Base-by-base conservation (phyloP, 2,113 vertebrate genomes). In the Antechinus stuartii region DNA sequence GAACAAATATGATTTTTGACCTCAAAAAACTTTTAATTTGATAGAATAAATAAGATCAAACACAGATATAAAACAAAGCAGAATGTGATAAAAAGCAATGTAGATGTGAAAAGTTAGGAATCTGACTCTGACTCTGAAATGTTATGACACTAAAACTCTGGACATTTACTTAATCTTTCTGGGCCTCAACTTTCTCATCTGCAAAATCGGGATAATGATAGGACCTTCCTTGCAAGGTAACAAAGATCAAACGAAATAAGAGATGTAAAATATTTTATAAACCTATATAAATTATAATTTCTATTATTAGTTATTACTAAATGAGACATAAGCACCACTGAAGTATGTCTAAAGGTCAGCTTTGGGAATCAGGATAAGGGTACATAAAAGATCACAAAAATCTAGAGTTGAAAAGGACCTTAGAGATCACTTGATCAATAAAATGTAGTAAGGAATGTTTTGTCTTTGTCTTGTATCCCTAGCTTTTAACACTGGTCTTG, bases 1-100 rank as follows among this genome's bases (percentile, higher is more conserved):
- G 91, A 95, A 91, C 50, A 93, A 94, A 97, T 91, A 95, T 96
- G 93, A 92, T 92, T 96, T 94, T 96, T 96, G 97, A 91, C 91
- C 49, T 96, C 95, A 96, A 92, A 97, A 94, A 35, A 91, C 93
- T 90, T 91, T 56, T 95, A 95, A 92, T 93, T 93, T 92, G 95
- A 89, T 76, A 95, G 94, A 97, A 68, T 61, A 96, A 95, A 94
- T 94, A 93, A 96, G 96, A 95, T 93, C 68, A 91, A 93, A 94
- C 30, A 96, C 27, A 68, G 61, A 68, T 68, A 68, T 35, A 35
- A 68, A 68, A 61, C 26, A 68, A 35, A 68, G 61, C 61, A 68
- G 61, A 68, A 35, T 35, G 61, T 68, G 61, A 16, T 35, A 68
- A 30, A 68, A 68, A 30, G 27, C 61, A 68, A 68, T 68, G 30